Base-by-base conservation (phyloP, 1,140 invertebrate genomes). In the Aethina tumida region DNA sequence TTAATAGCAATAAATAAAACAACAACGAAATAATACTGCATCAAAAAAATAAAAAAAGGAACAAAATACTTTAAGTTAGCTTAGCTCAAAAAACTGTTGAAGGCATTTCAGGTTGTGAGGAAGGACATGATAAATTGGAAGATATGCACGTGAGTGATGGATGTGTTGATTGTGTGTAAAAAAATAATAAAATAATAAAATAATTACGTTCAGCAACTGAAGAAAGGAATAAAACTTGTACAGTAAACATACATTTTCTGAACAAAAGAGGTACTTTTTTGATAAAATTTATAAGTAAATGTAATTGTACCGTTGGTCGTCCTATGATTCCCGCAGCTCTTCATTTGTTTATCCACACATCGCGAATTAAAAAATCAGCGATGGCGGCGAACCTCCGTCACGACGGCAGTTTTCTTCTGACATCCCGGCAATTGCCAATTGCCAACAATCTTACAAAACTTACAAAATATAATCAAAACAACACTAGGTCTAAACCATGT, bases 391-490 rank as follows among this genome's bases (percentile, higher is more conserved):
- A 24, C 7, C 7, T 8, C 26, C 31, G 55, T 48, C 53, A 53
- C 54, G 51, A 55, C 48, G 53, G 49, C 50, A 47, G 56, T 54
- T 43, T 29, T 52, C 54, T 52, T 57, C 43, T 49, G 45, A 50
- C 50, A 55, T 45, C 50, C 53, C 53, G 51, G 47, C 42, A 45
- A 43, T 50, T 44, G n/a, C n/a, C 29, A 39, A 28, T 29, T 52
- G 54, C 54, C 54, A 53, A 56, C 52, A 55, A 53, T 55, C 50
- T 59, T 58, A 62, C 55, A 54, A 58, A 59, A 60, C 56, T 62
- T 58, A 56, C 56, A 62, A 59, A 61, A 61, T 59, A 56, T 61
- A 56, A 59, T 59, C 59, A 61, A 52, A 58, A 61, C 54, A 61
- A 59, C 54, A 58, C 51, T 58, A 47, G 54, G 35, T n/a, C 41